Base-by-base conservation (phyloP, 2,113 vertebrate genomes). In the Mugil cephalus region DNA sequence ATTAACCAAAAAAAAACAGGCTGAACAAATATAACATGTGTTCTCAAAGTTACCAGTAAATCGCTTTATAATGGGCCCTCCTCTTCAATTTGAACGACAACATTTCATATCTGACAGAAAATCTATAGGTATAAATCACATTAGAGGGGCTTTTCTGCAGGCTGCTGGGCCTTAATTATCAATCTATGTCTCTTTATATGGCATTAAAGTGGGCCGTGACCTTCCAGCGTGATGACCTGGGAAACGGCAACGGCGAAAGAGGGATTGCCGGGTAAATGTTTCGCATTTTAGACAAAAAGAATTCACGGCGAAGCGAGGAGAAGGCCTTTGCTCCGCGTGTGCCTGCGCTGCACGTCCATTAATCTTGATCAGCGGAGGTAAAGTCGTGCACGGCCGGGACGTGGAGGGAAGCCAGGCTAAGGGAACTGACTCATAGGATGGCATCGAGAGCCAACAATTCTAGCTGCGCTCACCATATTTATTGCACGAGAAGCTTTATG, bases 121-220 rank as follows among this genome's bases (percentile, higher is more conserved):
- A 99, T 99, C 97, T 93, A 99, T 98, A 95, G 93, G 95, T 95
- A 98, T 96, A 97, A 98, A 97, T 97, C 95, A 96, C 94, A 97
- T 96, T 96, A 97, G 94, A 93, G 94, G 85, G 94, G 93, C 94
- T 95, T 95, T 95, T 96, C 94, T 96, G 94, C 94, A 82, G 93
- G 91, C 94, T 87, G 93, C 94, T 91, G 93, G 95, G 94, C 95
- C 92, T 92, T 84, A 94, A 98, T 96, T 97, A 98, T 98, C 95
- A 96, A 97, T 98, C 97, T 97, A 93, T 95, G 96, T 97, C 96
- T 97, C 95, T 94, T 97, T 96, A 95, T 91, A 91, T 93, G 94
- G 94, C 90, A 95, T 95, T 95, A 97, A 92, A 94, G 94, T 93
- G 93, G 94, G 94, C 94, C 94, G 92, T 97, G 95, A 96, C 96